Evolutionary conservation across 2,797 vertebrate genomes (phyloP), one percentile per base, ranked within the genome.

Genomic region (Choloepus didactylus): DNA sequence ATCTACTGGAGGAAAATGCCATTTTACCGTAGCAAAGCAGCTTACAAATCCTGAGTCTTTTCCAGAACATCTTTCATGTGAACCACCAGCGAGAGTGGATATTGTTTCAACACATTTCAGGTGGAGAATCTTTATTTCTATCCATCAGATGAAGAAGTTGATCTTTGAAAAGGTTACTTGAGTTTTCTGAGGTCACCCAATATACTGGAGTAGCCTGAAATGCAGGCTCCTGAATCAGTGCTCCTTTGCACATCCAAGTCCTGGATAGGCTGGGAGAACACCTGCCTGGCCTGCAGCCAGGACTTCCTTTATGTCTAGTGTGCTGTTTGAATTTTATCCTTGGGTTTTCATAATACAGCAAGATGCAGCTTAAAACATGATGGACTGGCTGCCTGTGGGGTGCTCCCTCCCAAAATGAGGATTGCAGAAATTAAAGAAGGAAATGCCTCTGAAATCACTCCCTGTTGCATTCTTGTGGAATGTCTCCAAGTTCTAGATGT

Each of bases 1-100:
- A 35, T 54, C 72, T 92, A 73, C 46, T n/a, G 80, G 23, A 88
- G 67, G 75, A 54, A 85, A 76, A 81, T 77, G 38, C 62, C 10
- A 23, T 11, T 12, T 76, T 79, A 29, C 6, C 41, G 84, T 76
- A 46, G 27, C 10, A 29, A 92, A 70, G 25, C 66, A 54, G 31
- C 9, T 76, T 35, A 38, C n/a, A 46, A 6, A 35, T 72, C 44
- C 69, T 46, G 35, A 51, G 56, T 64, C 64, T 16, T 91, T 91
- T 89, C n/a, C 69, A 25, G 21, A 73, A 15, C 19, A 56, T 29
- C 51, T 80, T 88, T 73, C 38, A 56, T 81, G 21, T 46, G 46
- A 92, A 76, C 79, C 31, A 46, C 27, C 35, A 64, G 38, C 25
- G 41, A 84, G 44, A 73, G 16, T 44, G 93, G n/a, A 49, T 29